Base-by-base conservation (phyloP, 2,797 vertebrate genomes). In the Protosalanx chinensis region DNA sequence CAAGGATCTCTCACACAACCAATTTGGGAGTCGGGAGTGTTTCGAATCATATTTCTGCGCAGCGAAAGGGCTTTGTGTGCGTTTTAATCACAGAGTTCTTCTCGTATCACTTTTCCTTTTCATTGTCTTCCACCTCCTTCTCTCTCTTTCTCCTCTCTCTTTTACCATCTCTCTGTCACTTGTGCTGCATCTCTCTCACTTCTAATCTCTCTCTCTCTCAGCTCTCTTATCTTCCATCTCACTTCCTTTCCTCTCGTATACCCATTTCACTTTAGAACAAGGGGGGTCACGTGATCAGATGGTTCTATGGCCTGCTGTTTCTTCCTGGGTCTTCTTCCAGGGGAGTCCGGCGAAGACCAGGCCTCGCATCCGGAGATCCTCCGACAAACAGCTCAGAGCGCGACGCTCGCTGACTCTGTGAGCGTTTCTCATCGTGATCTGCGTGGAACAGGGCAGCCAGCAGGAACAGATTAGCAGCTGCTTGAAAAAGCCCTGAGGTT, bases 241-340 rank as follows among this genome's bases (percentile, higher is more conserved):
- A 30, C 65, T 56, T 18, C 27, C 59, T 61, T 27, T 29, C 20
- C 5, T 56, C n/a, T 13, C 8, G 49, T 8, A 30, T 37, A 30
- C 35, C 23, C 5, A 53, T 51, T 6, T 57, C 30, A 56, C 10
- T 5, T 61, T 67, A 46, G 37, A 30, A 4, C 13, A 29, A 57
- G 57, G 58, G 60, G 33, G 49, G 57, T 57, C 64, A 67, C 37
- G n/a, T 37, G 62, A 67, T 53, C 41, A 16, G n/a, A 49, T 51
- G 41, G 41, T 41, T 65, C n/a, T 18, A 46, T 23, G 23, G 8
- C 3, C 41, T 18, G 7, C 7, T 2, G 15, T 51, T 15, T 13
- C 13, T 27, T 20, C 35, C 35, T 49, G 64, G 12, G 37, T 23
- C 23, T 41, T 49, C 8, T 20, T 8, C 2, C 8, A 7, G 33